Evolutionary conservation across 2,797 vertebrate genomes (phyloP).

Genomic region (Graptemys geographica): DNA sequence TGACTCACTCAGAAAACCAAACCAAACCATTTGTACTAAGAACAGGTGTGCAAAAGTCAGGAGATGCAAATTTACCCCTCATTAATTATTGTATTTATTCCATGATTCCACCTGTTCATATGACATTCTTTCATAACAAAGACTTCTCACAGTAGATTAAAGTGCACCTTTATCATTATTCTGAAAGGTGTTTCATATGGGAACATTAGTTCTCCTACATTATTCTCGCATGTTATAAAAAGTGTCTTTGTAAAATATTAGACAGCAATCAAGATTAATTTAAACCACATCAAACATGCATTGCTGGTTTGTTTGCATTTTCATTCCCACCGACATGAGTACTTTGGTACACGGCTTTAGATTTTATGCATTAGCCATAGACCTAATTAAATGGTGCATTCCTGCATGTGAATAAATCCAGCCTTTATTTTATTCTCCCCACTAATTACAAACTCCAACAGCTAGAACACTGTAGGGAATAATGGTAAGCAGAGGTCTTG

Average conservation of each 20-base stretch:
- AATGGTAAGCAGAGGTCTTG: accelerated
- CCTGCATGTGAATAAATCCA: accelerated
- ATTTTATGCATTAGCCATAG: accelerated
- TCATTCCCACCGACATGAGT: accelerated
- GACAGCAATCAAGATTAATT: constrained; percentile 51
- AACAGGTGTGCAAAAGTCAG: constrained; percentile 37
- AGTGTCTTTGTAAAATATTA: constrained; percentile 62
- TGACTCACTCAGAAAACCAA: background rate
- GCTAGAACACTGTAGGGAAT: background rate
- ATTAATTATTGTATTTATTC: constrained; percentile 53
- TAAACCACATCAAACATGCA: constrained; percentile 17
- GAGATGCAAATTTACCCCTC: constrained; percentile 31
- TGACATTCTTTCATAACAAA: constrained; percentile 15
- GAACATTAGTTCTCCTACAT: constrained; percentile 63
- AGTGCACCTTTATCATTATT: constrained; percentile 37
- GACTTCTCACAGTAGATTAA: constrained; percentile 54
- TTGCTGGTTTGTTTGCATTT: background rate
- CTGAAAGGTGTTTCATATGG: constrained; percentile 54
- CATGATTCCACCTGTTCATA: constrained; percentile 27
- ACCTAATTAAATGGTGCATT: accelerated
- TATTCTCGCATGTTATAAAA: constrained; percentile 58
- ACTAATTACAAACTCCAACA: accelerated
- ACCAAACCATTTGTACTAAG: background rate
- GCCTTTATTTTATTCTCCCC: background rate
- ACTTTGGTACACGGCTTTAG: accelerated